Conservation (phyloP, 2,888 invertebrate species). For the Herminia tarsipennalis region DNA sequence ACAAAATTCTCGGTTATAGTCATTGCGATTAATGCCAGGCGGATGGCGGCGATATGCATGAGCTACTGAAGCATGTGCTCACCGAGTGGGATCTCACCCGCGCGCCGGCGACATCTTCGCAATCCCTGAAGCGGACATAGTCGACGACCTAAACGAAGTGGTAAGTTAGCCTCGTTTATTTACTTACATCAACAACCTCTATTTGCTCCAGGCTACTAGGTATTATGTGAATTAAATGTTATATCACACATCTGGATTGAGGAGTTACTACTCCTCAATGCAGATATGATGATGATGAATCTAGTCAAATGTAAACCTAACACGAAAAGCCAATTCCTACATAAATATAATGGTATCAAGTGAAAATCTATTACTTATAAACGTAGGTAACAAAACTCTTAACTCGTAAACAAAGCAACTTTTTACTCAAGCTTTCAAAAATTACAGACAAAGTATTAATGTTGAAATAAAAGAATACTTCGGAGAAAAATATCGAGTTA, state of each 20-base stretch:
- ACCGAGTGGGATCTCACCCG: slow-evolving; percentile 95
- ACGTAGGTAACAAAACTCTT: too few relatives aligned
- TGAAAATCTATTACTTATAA: too few relatives aligned
- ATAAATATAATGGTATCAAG: too few relatives aligned
- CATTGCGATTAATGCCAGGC: too few relatives aligned
- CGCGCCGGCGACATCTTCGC: slow-evolving; percentile 97
- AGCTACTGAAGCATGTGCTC: slow-evolving; percentile 95
- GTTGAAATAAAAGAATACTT: not conserved
- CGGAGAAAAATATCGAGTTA: too few relatives aligned
- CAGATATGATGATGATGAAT: too few relatives aligned
- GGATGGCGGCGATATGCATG: slow-evolving; percentile 90
- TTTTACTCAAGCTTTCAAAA: not conserved
- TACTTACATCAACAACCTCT: slow-evolving; percentile 17
- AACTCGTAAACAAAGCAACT: too few relatives aligned
- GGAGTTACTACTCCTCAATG: too few relatives aligned
- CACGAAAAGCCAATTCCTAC: too few relatives aligned
- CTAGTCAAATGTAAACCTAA: not conserved
- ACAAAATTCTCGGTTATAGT: too few relatives aligned
- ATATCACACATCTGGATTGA: too few relatives aligned
- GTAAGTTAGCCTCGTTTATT: slow-evolving; percentile 76
- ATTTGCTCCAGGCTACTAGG: slow-evolving; percentile 37
- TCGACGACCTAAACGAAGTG: slow-evolving; percentile 93
- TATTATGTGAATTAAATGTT: slow-evolving; percentile 29
- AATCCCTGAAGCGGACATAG: slow-evolving; percentile 94
- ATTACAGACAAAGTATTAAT: not conserved